Base-by-base conservation (phyloP, 2,888 invertebrate genomes). In the Thymelicus sylvestris region DNA sequence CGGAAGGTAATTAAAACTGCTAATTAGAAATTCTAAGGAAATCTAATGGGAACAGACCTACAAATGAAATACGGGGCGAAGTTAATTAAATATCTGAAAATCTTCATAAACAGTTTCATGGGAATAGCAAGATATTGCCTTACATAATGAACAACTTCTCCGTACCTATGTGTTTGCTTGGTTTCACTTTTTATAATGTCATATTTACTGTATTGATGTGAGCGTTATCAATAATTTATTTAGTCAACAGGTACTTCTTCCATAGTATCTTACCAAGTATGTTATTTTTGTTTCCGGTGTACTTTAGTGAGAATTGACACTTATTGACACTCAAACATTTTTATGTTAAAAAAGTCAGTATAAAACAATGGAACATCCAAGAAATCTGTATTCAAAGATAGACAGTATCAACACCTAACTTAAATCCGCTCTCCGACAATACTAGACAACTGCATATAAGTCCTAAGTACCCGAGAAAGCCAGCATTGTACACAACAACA, bases 401-500 rank as follows among this genome's bases (percentile, higher is more conserved):
- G 31, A 13, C 6, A 57, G 19, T 57, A 39, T 59, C 38, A 59
- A 59, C 39, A n/a, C 39, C 59, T 39, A n/a, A 59, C 38, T 59
- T 59, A 59, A 59, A 39, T 59, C 59, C 39, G 59, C 39, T 59
- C n/a, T 59, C 59, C n/a, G 61, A 39, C 8, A 61, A 59, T 47
- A 31, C 59, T 44, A 66, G 47, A 59, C 15, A 59, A 41, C 31
- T 31, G 59, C 55, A 66, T 66, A 59, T 59, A 61, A 67, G 31
- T 68, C 61, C 62, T 63, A 67, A 67, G 67, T 57, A 68, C 55
- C 44, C 10, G 38, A 68, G 63, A 10, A 68, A 69, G 59, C 10
- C 55, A 64, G 55, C 47, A 59, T 69, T 67, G 48, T 63, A 65
- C 69, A 69, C 59, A 64, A 69, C 64, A 68, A 68, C 59, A 64